These are phyloP conservation scores for Agonopterix subpropinquella DNA, from an alignment of 2,888 invertebrate genomes.

Conservation along the genomic window DNA sequence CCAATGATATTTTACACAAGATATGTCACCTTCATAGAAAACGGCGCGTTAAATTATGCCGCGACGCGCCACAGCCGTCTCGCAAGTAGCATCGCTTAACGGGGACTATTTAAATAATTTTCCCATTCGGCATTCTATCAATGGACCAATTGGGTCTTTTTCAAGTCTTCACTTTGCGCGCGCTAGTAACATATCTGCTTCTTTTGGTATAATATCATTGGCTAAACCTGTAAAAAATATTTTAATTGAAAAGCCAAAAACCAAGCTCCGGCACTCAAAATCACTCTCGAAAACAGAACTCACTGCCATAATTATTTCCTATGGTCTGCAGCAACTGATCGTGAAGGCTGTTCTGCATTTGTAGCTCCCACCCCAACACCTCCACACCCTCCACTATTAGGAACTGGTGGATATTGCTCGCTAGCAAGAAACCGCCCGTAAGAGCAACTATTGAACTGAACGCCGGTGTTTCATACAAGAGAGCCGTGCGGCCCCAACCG, in stretches of 20 bases:
- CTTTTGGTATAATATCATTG: too few species aligned
- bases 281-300: conserved; percentile 41
- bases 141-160: too few species aligned
- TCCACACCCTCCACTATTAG: conserved; percentile 48
- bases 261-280: neutral
- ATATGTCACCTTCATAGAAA: too few species aligned
- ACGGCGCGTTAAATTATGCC: too few species aligned
- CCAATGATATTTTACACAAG: too few species aligned
- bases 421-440: conserved; percentile 85
- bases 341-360: conserved; percentile 48
- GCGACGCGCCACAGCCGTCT: too few species aligned
- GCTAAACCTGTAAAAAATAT: too few species aligned
- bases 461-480: conserved; percentile 86
- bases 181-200: too few species aligned
- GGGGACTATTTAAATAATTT: too few species aligned
- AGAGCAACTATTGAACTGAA: conserved; percentile 80
- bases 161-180: too few species aligned
- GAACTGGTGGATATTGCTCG: conserved; percentile 81
- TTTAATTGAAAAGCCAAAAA: neutral
- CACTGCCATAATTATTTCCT: conserved; percentile 72
- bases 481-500: conserved; percentile 81
- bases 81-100: too few species aligned
- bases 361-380: conserved; percentile 51
- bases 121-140: too few species aligned
- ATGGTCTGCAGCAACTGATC: conserved; percentile 68